These are phyloP conservation scores for Crypturellus undulatus DNA, from an alignment of 2,113 vertebrate genomes.

Conservation along the genomic window DNA sequence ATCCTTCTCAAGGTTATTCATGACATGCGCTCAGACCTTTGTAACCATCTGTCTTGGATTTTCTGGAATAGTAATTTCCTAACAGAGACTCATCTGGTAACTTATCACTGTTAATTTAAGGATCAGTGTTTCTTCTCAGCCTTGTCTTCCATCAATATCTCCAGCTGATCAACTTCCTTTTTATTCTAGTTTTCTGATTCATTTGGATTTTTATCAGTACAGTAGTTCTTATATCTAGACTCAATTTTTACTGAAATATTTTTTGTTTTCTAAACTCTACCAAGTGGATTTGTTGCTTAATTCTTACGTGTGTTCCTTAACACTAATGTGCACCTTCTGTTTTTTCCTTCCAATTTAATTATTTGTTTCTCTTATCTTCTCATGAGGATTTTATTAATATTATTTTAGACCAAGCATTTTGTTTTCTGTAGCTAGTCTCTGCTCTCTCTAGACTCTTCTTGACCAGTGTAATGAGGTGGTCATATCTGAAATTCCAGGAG, in stretches of 20 bases:
- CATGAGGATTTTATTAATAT: not conserved
- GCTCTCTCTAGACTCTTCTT: not conserved
- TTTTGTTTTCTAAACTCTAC: not conserved
- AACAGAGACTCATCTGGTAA: not conserved
- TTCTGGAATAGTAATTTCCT: not conserved
- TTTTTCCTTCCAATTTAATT: not conserved
- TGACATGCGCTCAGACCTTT: not conserved
- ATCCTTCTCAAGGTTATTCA: not conserved
- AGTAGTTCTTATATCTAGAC: not conserved
- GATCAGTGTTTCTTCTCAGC: not conserved
- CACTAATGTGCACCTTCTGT: not conserved
- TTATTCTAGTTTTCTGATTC: not conserved
- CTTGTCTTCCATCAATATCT: not conserved
- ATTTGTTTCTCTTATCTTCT: not conserved
- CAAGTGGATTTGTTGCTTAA: rapidly evolving
- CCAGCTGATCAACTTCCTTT: not conserved
- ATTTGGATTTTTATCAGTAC: not conserved
- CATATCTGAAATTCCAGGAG: not conserved
- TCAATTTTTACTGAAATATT: not conserved
- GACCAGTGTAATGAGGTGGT: not conserved
- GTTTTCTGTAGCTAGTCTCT: not conserved
- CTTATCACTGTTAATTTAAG: not conserved
- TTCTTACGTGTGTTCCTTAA: not conserved
- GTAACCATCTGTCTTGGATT: not conserved
- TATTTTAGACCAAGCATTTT: not conserved